These are phyloP conservation scores for Thumatha senex DNA, from an alignment of 2,888 invertebrate species.

Conservation along the genomic window DNA sequence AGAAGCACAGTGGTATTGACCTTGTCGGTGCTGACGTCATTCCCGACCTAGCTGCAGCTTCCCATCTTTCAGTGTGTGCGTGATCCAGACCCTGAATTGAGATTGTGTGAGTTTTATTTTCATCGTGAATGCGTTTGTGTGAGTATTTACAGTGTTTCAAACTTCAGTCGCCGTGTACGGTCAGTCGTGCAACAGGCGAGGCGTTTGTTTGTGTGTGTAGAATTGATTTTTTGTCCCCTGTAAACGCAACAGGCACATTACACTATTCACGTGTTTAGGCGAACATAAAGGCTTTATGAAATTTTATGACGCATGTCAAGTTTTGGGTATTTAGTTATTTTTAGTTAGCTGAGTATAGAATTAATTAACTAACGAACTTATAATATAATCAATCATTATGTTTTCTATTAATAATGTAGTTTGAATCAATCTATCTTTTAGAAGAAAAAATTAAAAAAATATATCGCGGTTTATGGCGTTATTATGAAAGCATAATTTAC, in stretches of 20 bases:
- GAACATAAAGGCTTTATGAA: constrained; percentile 33
- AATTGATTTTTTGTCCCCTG: constrained; percentile 69
- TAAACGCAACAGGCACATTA: constrained; percentile 65
- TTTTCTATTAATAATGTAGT: too few species aligned
- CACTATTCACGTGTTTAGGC: constrained; percentile 32
- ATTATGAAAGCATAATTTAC: too few species aligned
- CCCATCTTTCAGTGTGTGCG: constrained; percentile 56
- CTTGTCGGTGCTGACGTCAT: constrained; percentile 83
- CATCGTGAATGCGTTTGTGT: constrained; percentile 23
- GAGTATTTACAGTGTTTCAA: constrained; percentile 25
- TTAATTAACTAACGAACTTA: too few species aligned
- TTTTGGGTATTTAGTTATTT: too few species aligned
- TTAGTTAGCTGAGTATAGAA: too few species aligned
- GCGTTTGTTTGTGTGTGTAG: constrained; percentile 52
- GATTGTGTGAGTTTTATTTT: constrained; percentile 45
- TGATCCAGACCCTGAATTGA: constrained; percentile 78
- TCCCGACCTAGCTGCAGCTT: constrained; percentile 84
- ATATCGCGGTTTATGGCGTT: too few species aligned
- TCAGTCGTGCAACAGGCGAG: constrained; percentile 61
- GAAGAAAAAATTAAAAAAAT: too few species aligned
- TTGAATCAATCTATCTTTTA: too few species aligned
- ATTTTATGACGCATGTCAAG: constrained; percentile 17
- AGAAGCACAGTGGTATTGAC: constrained; percentile 73
- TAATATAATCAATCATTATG: too few species aligned
- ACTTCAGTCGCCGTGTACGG: constrained; percentile 28